Base-by-base conservation (phyloP, 1,140 invertebrate species). In the Charaxes varanes region DNA sequence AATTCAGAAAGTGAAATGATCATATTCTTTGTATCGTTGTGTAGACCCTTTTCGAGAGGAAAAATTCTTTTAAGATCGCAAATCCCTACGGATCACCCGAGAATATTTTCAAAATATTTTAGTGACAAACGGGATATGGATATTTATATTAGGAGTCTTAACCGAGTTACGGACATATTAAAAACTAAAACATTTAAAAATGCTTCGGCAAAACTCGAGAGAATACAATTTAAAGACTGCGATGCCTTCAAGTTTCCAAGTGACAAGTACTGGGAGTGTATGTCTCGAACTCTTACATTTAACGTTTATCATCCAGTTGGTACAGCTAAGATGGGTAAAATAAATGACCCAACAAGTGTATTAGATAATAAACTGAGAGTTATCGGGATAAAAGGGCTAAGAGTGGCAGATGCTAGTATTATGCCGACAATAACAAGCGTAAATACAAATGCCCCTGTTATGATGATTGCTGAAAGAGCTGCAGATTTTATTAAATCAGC, bases 381-480 rank as follows among this genome's bases (percentile, higher is more conserved):
- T 0, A 72, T 90, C 36, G 92, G 92, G 1, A 59, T 94, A 0
- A 58, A 83, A 12, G 83, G 86, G 4, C 64, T 96, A 17, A 85
- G 94, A 27, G 91, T 95, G 0, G 90, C 88, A 0, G 94, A 96
- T 72, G 89, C 89, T 12, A 93, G 92, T 26, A 76, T 95, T 0
- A 93, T 95, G 84, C 93, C 94, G 0, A 79, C 78, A 0, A 86
- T 93, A 16, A 81, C 90, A 0, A 87, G 86, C 21, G 92, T 89
- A 1, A 93, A 95, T 63, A 88, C 90, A 0, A 92, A 91, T 50
- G 91, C 91, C 1, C 87, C 89, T 0, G 87, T 90, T 2, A 87
- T 89, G 51, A 96, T 97, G 94, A 91, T 97, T 23, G 95, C 88
- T 0, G 95, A 97, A 72, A 92, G 93, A 62, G 92, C 88, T 0